Evolutionary conservation across 1,140 invertebrate genomes (phyloP).

Genomic region (Glossosoma conforme): DNA sequence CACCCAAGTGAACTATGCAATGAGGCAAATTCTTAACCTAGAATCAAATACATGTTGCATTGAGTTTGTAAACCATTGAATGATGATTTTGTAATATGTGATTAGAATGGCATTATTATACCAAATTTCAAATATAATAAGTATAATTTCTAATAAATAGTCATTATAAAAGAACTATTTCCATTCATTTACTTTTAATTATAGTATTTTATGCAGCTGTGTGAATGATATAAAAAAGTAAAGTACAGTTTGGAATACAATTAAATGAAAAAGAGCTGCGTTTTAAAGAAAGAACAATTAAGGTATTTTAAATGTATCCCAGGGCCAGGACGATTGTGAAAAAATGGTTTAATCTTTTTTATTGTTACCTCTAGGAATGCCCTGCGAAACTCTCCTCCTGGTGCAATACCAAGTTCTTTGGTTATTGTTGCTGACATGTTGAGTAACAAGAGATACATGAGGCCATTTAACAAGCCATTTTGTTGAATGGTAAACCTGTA

Average conservation of each 20-base stretch:
- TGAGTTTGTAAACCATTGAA: constrained; percentile 2
- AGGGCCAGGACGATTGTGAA: neutral
- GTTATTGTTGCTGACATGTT: constrained; percentile 91
- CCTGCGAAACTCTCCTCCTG: constrained; percentile 92
- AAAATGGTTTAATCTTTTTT: neutral
- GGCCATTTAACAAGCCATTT: constrained; percentile 77
- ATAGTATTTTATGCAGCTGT: too few relatives aligned
- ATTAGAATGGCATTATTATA: neutral
- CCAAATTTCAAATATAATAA: too few relatives aligned
- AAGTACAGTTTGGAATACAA: too few relatives aligned
- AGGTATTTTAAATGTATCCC: neutral
- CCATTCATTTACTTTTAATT: too few relatives aligned
- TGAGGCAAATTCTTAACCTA: constrained; percentile 76
- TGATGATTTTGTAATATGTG: neutral
- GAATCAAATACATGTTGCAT: too few relatives aligned
- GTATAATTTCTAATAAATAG: too few relatives aligned
- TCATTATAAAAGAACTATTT: too few relatives aligned
- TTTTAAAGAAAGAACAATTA: too few relatives aligned
- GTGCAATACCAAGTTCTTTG: constrained; percentile 92
- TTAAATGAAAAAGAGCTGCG: too few relatives aligned
- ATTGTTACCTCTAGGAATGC: constrained; percentile 78
- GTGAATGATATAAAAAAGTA: too few relatives aligned
- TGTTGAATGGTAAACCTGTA: constrained; percentile 58
- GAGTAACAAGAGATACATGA: constrained; percentile 85
- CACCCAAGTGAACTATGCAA: constrained; percentile 83